Percentiles rank a stretch among this genome's conserved stretches.
Conservation (phyloP, 1,140 invertebrate species). For the Cyclargus thomasi region DNA sequence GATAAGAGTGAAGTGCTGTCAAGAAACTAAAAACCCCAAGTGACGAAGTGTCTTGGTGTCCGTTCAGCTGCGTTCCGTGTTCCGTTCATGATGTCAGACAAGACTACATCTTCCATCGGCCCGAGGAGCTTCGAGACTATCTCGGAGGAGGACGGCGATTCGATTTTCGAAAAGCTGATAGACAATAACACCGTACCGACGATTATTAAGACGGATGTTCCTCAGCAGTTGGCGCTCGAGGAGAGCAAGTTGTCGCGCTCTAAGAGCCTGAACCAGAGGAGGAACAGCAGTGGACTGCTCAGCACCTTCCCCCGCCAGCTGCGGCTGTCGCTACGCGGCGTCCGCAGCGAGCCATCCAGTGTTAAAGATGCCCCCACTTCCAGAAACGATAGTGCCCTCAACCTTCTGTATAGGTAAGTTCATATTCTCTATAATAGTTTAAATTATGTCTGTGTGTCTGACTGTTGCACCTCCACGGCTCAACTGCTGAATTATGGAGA, state of each 20-base stretch:
- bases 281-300: conserved; percentile 67
- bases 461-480: no score
- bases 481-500: no score
- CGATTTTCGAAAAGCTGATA: conserved; percentile 70
- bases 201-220: conserved; percentile 64
- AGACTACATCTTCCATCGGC: conserved; percentile 63
- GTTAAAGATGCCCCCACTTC: conserved; percentile 65
- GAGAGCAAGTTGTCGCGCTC: conserved; percentile 63
- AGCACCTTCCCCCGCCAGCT: conserved; percentile 74
- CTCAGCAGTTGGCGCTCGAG: conserved; percentile 56
- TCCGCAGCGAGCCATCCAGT: conserved; percentile 66
- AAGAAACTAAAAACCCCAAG: conserved; percentile 75
- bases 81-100: conserved; percentile 59
- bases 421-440: no score
- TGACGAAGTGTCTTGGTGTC: conserved; percentile 69
- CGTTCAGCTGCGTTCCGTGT: conserved; percentile 63
- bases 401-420: conserved; percentile 66
- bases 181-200: conserved; percentile 66
- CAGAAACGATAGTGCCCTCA: conserved; percentile 66
- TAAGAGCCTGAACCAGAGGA: conserved; percentile 65
- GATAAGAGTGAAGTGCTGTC: conserved; percentile 74
- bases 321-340: conserved; percentile 72
- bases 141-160: conserved; percentile 65
- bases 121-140: conserved; percentile 71
- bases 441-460: no score